Percentiles rank a stretch among this genome's conserved stretches.
Evolutionary conservation across 2,113 vertebrate genomes (phyloP).

Genomic region (Dasypus novemcinctus): DNA sequence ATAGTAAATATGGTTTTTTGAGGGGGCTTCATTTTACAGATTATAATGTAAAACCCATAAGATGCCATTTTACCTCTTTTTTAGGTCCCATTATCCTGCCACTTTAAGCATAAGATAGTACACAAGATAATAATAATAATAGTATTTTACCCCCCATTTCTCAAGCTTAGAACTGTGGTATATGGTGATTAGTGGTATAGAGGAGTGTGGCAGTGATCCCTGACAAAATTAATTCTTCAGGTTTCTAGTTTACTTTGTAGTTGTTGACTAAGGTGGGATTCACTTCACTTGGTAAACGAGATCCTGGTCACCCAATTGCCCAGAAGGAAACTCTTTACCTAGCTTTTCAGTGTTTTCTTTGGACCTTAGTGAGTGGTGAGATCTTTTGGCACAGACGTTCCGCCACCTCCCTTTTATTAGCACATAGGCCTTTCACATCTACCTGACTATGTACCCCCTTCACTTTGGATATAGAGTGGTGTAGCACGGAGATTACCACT

Average conservation of each 20-base stretch:
- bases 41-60: not conserved
- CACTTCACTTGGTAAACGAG: not conserved
- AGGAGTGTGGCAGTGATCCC: not conserved
- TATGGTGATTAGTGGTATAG: not conserved
- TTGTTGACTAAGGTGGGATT: not conserved
- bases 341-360: slow-evolving; percentile 7
- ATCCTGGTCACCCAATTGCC: not conserved
- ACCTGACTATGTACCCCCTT: not conserved
- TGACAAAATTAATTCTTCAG: slow-evolving; percentile 1
- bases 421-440: not conserved
- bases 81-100: not conserved
- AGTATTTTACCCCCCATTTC: not conserved
- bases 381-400: not conserved
- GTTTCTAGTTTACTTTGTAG: not conserved
- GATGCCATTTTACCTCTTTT: not conserved
- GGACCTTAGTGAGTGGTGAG: slow-evolving; percentile 14
- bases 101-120: not conserved
- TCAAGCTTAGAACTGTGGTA: not conserved
- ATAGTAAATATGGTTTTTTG: not conserved
- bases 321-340: not conserved
- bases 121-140: not conserved
- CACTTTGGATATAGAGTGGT: not conserved
- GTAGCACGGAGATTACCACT: not conserved
- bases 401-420: not conserved
- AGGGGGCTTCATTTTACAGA: not conserved